Evolutionary conservation across 1,140 invertebrate genomes (phyloP).

Genomic region (Eufriesea mexicana): DNA sequence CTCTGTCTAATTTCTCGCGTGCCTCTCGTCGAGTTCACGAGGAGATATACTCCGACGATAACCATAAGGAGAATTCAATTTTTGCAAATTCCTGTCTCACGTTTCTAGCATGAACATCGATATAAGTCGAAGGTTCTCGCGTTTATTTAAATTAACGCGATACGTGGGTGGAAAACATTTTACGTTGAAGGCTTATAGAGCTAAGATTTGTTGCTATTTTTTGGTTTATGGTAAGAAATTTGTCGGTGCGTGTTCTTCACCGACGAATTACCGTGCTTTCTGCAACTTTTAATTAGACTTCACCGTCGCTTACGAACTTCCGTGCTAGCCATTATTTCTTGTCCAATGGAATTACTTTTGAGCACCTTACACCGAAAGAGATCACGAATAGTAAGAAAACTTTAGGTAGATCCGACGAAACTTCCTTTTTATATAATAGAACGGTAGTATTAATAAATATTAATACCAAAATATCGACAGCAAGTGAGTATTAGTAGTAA

Average conservation of each 20-base stretch:
- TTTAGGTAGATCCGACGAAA: too few relatives aligned
- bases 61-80: background rate
- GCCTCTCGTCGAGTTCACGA: background rate
- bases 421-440: too few relatives aligned
- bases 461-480: too few relatives aligned
- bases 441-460: too few relatives aligned
- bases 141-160: too few relatives aligned
- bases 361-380: too few relatives aligned
- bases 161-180: too few relatives aligned
- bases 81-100: background rate
- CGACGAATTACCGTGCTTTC: background rate
- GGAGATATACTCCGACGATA: background rate
- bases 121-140: too few relatives aligned
- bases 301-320: background rate
- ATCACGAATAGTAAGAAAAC: background rate
- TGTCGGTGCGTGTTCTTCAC: background rate
- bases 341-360: background rate
- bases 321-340: background rate
- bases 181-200: too few relatives aligned
- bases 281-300: conserved; percentile 12
- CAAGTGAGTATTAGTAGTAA: too few relatives aligned
- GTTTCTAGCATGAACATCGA: too few relatives aligned
- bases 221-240: background rate
- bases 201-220: background rate
- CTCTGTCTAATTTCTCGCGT: background rate